Conservation (phyloP, 2,888 invertebrate species). For the Papilio elwesi region DNA sequence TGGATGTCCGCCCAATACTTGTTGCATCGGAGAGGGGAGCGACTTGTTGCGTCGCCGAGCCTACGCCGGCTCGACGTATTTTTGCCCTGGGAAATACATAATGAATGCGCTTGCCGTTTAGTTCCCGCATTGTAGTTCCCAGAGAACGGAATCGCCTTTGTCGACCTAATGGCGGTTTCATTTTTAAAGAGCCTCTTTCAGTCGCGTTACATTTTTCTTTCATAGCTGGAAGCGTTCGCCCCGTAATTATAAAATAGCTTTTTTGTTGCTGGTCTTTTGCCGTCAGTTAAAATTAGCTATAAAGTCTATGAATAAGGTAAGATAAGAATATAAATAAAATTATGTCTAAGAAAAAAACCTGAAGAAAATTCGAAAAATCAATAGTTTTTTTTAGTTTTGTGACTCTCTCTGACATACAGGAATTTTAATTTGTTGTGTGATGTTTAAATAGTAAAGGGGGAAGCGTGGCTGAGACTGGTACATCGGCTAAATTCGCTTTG, state of each 20-base stretch:
- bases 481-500: too few species aligned
- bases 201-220: conserved; percentile 23
- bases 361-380: too few species aligned
- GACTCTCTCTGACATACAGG: too few species aligned
- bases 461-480: too few species aligned
- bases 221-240: conserved; percentile 11
- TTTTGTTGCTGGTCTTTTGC: neutral
- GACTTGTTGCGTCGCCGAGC: conserved; percentile 75
- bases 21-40: conserved; percentile 71
- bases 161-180: conserved; percentile 48
- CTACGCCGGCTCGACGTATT: conserved; percentile 62
- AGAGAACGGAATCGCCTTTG: conserved; percentile 54
- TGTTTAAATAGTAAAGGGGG: too few species aligned
- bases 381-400: too few species aligned
- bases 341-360: neutral
- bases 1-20: conserved; percentile 83
- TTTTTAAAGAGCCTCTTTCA: conserved; percentile 48
- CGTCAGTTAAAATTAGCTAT: neutral
- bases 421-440: too few species aligned
- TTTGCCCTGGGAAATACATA: conserved; percentile 80
- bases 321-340: neutral
- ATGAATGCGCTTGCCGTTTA: conserved; percentile 75
- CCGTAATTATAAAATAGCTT: conserved; percentile 1
- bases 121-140: conserved; percentile 69
- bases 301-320: neutral